Conservation (phyloP, 2,113 vertebrate species). For the Oryzias javanicus region DNA sequence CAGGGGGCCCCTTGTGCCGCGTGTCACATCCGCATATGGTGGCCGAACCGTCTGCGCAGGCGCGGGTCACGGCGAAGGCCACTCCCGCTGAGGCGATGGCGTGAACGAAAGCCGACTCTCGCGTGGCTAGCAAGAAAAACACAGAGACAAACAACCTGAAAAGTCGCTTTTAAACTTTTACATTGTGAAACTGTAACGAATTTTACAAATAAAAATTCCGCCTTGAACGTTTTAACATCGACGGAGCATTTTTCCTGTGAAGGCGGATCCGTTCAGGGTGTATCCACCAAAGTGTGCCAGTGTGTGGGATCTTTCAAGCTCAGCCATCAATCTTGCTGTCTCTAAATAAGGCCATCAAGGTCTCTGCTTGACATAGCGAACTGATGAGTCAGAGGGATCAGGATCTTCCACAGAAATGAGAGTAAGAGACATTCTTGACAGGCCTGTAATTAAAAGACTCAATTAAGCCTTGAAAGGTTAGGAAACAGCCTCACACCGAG, state of each 20-base stretch:
- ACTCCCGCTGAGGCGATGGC: constrained; percentile 95
- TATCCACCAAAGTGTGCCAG: constrained; percentile 22
- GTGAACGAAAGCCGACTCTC: constrained; percentile 95
- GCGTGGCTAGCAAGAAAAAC: constrained; percentile 82
- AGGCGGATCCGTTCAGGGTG: constrained; percentile 21
- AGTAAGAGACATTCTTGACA: constrained; percentile 72
- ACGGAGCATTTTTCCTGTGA: background rate
- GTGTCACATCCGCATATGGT: constrained; percentile 93
- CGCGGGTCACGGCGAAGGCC: constrained; percentile 91
- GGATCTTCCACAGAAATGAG: constrained; percentile 73
- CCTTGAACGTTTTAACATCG: background rate
- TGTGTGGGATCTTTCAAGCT: constrained; percentile 38
- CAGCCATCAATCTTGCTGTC: constrained; percentile 61
- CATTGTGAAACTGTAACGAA: too few species aligned
- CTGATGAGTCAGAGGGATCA: constrained; percentile 76
- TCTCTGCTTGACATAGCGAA: constrained; percentile 64
- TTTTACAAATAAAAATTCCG: too few species aligned
- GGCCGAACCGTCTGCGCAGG: constrained; percentile 89
- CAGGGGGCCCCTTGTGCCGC: constrained; percentile 88
- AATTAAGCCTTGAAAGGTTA: constrained; percentile 77
- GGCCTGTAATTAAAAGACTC: constrained; percentile 80
- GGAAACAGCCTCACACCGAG: constrained; percentile 51
- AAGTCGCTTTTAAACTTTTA: background rate
- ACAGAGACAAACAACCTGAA: constrained; percentile 3
- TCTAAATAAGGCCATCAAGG: constrained; percentile 58